These are phyloP conservation scores for Pygoscelis antarcticus DNA, from an alignment of 2,113 vertebrate species.

Conservation along the genomic window DNA sequence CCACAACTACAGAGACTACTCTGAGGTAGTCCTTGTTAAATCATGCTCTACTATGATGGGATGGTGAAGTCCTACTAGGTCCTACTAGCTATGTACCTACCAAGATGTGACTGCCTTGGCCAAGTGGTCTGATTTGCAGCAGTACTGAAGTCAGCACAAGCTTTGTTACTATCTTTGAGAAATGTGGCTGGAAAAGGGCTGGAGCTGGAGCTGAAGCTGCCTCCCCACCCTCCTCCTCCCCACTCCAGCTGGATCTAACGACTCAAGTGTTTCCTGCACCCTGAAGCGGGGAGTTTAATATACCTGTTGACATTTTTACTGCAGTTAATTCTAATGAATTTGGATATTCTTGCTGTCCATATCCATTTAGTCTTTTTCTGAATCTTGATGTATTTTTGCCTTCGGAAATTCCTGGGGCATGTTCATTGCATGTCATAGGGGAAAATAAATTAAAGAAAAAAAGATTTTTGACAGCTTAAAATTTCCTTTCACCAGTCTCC, in stretches of 20 bases:
- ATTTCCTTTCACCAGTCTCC: not conserved
- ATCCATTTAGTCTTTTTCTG: not conserved
- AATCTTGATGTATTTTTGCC: not conserved
- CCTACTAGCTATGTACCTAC: not conserved
- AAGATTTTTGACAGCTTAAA: not conserved
- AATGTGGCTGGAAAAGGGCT: not conserved
- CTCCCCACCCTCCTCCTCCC: not conserved
- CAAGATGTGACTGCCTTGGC: not conserved
- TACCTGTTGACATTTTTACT: not conserved
- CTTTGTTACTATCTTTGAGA: not conserved
- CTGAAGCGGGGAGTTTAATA: not conserved
- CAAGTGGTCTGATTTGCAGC: not conserved
- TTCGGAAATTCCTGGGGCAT: not conserved
- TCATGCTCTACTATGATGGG: not conserved
- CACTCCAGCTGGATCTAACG: not conserved
- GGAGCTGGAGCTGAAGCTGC: not conserved
- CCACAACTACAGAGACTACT: not conserved
- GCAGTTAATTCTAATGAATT: not conserved
- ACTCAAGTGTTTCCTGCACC: not conserved
- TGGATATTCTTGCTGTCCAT: not conserved
- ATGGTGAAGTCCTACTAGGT: not conserved
- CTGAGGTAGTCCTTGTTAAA: not conserved
- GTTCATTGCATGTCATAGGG: not conserved
- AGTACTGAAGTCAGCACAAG: not conserved
- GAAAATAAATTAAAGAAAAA: not conserved